These are phyloP conservation scores for Cuculus canorus DNA, from an alignment of 2,797 vertebrate species.

Conservation along the genomic window DNA sequence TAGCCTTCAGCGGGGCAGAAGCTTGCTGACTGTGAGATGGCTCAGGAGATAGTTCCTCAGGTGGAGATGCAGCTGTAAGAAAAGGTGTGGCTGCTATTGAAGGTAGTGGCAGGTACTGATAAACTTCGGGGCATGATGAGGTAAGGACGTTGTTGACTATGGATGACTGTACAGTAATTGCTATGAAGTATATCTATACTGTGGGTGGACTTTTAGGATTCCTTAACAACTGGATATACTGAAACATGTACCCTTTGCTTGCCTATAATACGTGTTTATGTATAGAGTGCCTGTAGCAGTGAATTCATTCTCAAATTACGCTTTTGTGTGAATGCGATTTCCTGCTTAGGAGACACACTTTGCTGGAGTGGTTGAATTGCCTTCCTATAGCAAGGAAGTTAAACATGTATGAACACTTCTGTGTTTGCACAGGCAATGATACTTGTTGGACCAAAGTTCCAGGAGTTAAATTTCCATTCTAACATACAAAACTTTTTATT, in stretches of 20 bases:
- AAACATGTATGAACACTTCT: fast-evolving
- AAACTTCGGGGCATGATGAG: fast-evolving
- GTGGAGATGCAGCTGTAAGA: not conserved
- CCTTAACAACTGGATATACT: not conserved
- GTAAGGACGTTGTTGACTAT: fast-evolving
- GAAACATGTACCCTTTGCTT: fast-evolving
- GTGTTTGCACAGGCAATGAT: not conserved
- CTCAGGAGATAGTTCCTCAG: not conserved
- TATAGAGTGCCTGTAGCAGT: too few species aligned
- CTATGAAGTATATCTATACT: fast-evolving
- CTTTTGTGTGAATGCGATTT: not conserved
- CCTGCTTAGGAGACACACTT: not conserved
- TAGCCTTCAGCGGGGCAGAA: not conserved
- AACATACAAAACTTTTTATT: not conserved
- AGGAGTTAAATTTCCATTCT: not conserved
- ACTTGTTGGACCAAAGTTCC: not conserved
- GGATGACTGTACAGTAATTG: fast-evolving
- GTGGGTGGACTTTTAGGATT: fast-evolving
- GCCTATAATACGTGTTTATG: fast-evolving
- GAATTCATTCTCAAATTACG: not conserved
- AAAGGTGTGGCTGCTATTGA: fast-evolving
- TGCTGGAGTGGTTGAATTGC: not conserved
- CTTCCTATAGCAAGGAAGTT: fast-evolving
- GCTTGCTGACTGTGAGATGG: too few species aligned
- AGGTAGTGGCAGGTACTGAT: fast-evolving